Conservation (phyloP, 2,113 vertebrate genomes). For the Passer montanus region DNA sequence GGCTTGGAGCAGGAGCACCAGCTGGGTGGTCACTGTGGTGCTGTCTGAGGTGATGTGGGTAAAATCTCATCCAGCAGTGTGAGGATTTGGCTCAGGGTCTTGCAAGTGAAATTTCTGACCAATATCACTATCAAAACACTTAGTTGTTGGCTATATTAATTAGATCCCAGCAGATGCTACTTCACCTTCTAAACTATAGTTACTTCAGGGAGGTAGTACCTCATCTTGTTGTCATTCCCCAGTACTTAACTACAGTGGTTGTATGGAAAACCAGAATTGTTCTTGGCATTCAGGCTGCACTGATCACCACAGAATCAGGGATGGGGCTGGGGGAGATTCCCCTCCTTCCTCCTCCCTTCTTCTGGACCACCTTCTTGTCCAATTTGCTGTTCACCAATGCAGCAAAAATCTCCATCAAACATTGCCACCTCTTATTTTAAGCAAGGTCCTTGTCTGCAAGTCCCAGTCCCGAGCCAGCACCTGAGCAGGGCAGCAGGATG, state of each 20-base stretch:
- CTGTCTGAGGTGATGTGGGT: background rate
- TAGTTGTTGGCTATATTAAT: background rate
- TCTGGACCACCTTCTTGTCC: background rate
- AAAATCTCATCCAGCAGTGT: background rate
- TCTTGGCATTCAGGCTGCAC: background rate
- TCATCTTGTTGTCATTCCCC: background rate
- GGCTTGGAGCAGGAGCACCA: background rate
- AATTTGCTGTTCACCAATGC: background rate
- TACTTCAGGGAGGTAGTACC: background rate
- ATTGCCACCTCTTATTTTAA: background rate
- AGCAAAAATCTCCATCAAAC: background rate
- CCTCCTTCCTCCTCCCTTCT: background rate
- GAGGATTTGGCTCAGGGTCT: background rate
- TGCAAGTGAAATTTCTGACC: background rate
- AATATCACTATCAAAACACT: background rate
- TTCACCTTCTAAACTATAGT: background rate
- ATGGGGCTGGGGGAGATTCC: background rate
- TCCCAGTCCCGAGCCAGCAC: fast-evolving
- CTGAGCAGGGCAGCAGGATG: background rate
- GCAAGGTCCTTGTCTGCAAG: background rate
- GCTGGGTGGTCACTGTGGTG: background rate
- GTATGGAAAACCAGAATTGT: background rate
- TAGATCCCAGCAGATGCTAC: background rate
- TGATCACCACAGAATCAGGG: background rate
- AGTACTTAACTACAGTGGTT: background rate